Conservation (phyloP, 1,140 invertebrate genomes). For the Polyergus mexicanus region DNA sequence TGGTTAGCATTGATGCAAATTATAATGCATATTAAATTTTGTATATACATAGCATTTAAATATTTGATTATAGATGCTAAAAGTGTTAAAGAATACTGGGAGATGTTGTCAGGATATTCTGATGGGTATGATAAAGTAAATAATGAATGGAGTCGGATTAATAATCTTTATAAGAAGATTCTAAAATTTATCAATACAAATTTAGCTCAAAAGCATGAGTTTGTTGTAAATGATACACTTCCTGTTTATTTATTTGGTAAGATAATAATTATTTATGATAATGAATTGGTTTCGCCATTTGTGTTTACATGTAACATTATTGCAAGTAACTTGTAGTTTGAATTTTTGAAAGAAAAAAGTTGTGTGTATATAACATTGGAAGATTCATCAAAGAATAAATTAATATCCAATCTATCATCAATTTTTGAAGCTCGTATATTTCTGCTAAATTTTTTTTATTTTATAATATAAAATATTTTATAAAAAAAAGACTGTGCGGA, state of each 20-base stretch:
- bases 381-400: no score
- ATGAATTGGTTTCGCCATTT: background rate
- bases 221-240: conserved; percentile 81
- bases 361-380: no score
- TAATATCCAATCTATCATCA: background rate
- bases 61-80: conserved; percentile 76
- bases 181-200: conserved; percentile 86
- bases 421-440: background rate
- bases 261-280: background rate
- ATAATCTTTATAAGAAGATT: conserved; percentile 87
- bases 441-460: background rate
- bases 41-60: conserved; percentile 20
- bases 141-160: conserved; percentile 87
- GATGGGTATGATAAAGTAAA: conserved; percentile 86
- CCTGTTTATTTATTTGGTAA: conserved; percentile 88
- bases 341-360: background rate
- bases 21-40: conserved; percentile 4
- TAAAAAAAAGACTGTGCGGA: background rate
- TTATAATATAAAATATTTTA: no score
- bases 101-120: conserved; percentile 87
- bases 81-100: conserved; percentile 88
- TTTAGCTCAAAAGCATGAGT: conserved; percentile 81
- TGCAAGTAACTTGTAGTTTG: background rate
- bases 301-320: background rate
- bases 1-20: conserved; percentile 80